Evolutionary conservation across 2,113 vertebrate species (phyloP).

Genomic region (Lepus europaeus): DNA sequence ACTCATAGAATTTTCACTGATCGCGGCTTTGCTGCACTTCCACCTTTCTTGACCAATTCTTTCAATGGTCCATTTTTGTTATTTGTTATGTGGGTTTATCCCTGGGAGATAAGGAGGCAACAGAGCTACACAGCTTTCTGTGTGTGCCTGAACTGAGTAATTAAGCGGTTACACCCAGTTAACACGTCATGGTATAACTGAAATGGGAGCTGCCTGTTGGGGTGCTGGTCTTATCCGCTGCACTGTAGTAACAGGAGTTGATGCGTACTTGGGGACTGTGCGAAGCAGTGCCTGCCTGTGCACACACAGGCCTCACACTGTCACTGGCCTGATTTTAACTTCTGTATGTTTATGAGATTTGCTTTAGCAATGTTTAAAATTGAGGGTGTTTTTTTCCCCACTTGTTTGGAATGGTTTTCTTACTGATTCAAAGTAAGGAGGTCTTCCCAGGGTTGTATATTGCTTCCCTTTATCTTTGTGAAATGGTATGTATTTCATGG

Average conservation of each 20-base stretch:
- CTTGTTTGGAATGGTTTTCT: slow-evolving; percentile 31
- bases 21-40: not conserved
- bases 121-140: not conserved
- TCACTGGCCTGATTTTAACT: not conserved
- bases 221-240: not conserved
- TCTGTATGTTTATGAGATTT: slow-evolving; percentile 1
- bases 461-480: not conserved
- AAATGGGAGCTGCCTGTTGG: not conserved
- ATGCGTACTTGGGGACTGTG: not conserved
- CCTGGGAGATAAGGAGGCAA: not conserved
- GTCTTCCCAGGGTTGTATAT: not conserved
- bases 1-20: not conserved
- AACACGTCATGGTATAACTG: not conserved
- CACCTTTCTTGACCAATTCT: not conserved
- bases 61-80: slow-evolving; percentile 15
- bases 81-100: not conserved
- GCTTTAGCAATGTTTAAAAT: not conserved
- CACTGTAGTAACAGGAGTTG: not conserved
- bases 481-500: not conserved
- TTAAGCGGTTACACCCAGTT: not conserved
- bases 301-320: not conserved
- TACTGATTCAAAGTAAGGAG: not conserved
- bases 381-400: not conserved
- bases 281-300: not conserved
- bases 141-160: not conserved